Evolutionary conservation across 2,888 invertebrate genomes (phyloP).

Genomic region (Lasius fuliginosus): DNA sequence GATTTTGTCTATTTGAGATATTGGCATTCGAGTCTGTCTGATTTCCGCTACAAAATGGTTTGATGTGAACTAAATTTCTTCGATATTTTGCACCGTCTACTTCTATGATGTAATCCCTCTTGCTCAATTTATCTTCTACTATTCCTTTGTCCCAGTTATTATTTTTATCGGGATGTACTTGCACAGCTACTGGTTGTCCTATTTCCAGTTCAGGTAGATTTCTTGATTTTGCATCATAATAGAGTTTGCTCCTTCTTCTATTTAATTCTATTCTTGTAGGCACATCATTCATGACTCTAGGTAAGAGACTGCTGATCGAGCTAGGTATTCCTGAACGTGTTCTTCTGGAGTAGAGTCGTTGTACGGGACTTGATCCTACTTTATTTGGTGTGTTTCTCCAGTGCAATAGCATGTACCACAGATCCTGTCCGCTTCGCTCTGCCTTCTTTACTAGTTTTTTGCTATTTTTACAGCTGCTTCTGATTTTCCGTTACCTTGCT

Average conservation of each 20-base stretch:
- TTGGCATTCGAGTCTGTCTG: too few relatives aligned
- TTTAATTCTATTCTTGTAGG: not conserved
- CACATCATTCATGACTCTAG: not conserved
- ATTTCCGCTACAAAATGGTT: not conserved
- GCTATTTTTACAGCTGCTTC: not conserved
- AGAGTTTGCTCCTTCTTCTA: not conserved
- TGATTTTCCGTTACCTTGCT: not conserved
- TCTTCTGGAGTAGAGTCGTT: not conserved
- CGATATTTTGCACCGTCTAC: not conserved
- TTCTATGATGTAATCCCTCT: not conserved
- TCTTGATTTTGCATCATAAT: not conserved
- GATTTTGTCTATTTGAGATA: too few relatives aligned
- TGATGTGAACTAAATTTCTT: not conserved
- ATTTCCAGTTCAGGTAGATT: not conserved
- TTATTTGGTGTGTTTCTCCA: not conserved
- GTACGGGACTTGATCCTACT: not conserved
- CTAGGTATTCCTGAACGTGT: not conserved
- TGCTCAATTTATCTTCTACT: not conserved
- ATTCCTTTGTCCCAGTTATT: not conserved
- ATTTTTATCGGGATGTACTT: not conserved
- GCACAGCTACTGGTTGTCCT: not conserved
- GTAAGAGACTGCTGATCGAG: not conserved
- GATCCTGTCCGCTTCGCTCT: not conserved
- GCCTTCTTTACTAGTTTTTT: not conserved
- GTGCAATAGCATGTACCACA: not conserved